Conservation (phyloP, 2,113 vertebrate genomes). For the Erythrocercus mccallii region DNA sequence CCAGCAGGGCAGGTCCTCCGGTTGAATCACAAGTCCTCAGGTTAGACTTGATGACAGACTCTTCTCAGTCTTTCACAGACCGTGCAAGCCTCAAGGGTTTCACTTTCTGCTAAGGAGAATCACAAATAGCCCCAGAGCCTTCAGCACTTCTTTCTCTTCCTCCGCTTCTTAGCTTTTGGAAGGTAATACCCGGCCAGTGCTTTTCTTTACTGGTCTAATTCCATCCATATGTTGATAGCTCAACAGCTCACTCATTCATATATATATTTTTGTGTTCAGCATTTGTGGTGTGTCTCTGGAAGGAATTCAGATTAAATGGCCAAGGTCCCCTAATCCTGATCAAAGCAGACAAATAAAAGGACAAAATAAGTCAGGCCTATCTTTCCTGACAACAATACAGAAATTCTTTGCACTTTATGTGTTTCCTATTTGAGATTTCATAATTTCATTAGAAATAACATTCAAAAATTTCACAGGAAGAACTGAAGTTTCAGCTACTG, state of each 20-base stretch:
- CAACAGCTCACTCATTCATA: fast-evolving
- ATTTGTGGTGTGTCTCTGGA: neutral
- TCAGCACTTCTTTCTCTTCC: neutral
- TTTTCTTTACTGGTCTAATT: neutral
- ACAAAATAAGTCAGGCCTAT: neutral
- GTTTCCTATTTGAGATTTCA: neutral
- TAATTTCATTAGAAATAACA: neutral
- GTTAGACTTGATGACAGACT: neutral
- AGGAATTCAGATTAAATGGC: neutral
- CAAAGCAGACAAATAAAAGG: neutral
- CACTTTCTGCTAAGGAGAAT: neutral
- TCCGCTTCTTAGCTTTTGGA: neutral
- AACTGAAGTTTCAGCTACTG: neutral
- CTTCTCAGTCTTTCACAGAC: neutral
- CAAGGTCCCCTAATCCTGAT: neutral
- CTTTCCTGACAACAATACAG: neutral
- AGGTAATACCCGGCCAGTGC: neutral
- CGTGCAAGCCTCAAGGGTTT: neutral
- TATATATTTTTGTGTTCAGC: neutral
- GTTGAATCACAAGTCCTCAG: neutral
- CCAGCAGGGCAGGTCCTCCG: neutral
- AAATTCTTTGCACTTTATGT: neutral
- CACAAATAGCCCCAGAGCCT: neutral
- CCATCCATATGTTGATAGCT: neutral
- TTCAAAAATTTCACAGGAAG: neutral